A percentile compares a stretch with the other conserved stretches of the same genome.
Conservation (phyloP, 2,113 vertebrate species). For the Abramis brama region DNA sequence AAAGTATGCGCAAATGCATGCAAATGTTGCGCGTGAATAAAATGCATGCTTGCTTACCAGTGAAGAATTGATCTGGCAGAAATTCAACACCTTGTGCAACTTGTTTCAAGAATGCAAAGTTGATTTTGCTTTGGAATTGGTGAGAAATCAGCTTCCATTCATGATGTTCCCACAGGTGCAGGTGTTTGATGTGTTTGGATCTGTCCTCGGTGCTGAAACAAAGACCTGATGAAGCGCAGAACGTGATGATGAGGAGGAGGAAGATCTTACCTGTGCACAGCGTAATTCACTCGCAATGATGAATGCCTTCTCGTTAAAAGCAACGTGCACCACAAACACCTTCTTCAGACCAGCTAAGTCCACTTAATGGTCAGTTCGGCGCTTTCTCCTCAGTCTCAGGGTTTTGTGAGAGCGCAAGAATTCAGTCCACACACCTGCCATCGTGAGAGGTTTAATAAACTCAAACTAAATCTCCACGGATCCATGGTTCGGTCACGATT, state of each 20-base stretch:
- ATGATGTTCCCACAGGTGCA: constrained; percentile 30
- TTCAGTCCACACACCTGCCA: constrained; percentile 32
- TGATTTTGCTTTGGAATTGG: not conserved
- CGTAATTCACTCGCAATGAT: constrained; percentile 1
- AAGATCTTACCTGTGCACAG: constrained; percentile 37
- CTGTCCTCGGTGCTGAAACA: constrained; percentile 78
- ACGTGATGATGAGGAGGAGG: not conserved
- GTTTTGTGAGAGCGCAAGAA: constrained; percentile 18
- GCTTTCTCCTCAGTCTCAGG: constrained; percentile 18
- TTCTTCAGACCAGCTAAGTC: constrained; percentile 14
- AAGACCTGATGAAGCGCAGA: constrained; percentile 18
- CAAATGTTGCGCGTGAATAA: not conserved
- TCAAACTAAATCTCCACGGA: constrained; percentile 32
- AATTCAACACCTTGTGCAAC: not conserved
- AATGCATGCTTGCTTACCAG: constrained; percentile 32
- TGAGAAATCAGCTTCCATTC: constrained; percentile 8
- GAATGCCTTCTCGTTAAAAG: constrained; percentile 28
- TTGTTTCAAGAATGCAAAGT: not conserved
- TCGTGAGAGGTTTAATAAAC: constrained; percentile 36
- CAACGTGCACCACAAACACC: not conserved
- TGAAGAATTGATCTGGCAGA: not conserved
- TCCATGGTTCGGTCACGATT: constrained; percentile 18
- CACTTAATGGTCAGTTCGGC: constrained; percentile 23
- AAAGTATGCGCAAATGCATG: not conserved
- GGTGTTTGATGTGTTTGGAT: constrained; percentile 56